These are phyloP conservation scores for Spondyliosoma cantharus DNA, from an alignment of 2,797 vertebrate genomes.

Conservation along the genomic window DNA sequence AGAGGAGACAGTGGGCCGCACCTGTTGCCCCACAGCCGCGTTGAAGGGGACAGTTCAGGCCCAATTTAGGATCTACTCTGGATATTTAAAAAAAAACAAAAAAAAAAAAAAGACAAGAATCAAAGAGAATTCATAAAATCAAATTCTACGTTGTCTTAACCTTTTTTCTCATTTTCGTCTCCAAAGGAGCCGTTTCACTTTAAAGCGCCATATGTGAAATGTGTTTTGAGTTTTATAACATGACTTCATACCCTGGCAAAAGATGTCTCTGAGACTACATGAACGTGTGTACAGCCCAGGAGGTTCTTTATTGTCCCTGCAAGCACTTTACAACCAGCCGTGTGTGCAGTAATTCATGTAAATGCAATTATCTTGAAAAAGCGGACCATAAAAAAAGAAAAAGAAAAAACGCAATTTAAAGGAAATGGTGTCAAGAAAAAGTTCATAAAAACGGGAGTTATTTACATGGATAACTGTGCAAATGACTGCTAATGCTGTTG, in stretches of 20 bases:
- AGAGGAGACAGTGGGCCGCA: constrained; percentile 84
- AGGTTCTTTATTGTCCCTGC: constrained; percentile 79
- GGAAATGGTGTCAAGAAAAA: constrained; percentile 76
- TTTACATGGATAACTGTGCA: constrained; percentile 78
- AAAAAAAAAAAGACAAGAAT: constrained; percentile 21
- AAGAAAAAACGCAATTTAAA: constrained; percentile 74
- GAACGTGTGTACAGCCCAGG: constrained; percentile 66
- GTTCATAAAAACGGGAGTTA: constrained; percentile 81
- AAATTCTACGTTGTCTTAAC: constrained; percentile 61
- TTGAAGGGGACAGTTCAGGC: constrained; percentile 57
- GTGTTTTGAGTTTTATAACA: constrained; percentile 77
- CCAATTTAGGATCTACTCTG: constrained; percentile 42
- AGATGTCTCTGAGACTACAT: constrained; percentile 70
- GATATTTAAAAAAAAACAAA: constrained; percentile 4
- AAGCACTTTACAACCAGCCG: constrained; percentile 75
- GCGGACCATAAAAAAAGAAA: constrained; percentile 77
- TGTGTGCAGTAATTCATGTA: constrained; percentile 75
- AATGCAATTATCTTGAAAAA: constrained; percentile 82
- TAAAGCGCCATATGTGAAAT: constrained; percentile 67
- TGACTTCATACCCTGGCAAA: constrained; percentile 81
- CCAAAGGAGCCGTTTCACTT: constrained; percentile 54
- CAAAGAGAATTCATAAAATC: constrained; percentile 14
- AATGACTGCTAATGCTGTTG: constrained; percentile 73
- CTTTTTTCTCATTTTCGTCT: constrained; percentile 57
- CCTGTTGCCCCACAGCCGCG: constrained; percentile 82